phyloP scores from a whole-genome alignment of 1,140 invertebrate species.

The Sogatella furcifera region DNA sequence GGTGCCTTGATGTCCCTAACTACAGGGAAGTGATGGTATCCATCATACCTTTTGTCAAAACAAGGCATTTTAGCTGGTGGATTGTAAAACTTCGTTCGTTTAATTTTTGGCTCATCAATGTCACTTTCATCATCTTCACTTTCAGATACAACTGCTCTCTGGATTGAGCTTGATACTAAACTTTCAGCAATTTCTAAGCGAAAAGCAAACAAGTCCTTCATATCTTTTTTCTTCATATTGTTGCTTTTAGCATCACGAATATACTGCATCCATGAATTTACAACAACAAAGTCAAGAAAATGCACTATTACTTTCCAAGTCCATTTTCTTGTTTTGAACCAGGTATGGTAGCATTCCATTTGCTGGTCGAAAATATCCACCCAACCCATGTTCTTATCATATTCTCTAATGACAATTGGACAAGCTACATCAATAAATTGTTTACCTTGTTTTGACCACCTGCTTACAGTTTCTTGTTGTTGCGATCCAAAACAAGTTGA shows the following conservation, averaged over 20 bases:
- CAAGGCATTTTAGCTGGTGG: too few species aligned
- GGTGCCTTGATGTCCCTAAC: too few species aligned
- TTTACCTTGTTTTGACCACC: conserved; percentile 28
- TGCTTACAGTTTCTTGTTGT: conserved; percentile 11
- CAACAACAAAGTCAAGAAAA: conserved; percentile 24
- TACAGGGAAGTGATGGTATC: too few species aligned
- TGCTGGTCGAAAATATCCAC: conserved; percentile 27
- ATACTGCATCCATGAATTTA: conserved; percentile 26
- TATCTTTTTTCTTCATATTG: conserved; percentile 3
- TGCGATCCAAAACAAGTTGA: conserved; percentile 14
- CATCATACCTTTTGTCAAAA: too few species aligned
- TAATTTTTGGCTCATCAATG: too few species aligned
- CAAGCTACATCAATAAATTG: conserved; percentile 19
- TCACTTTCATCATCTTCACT: too few species aligned
- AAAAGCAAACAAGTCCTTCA: neutral
- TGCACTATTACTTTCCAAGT: conserved; percentile 27
- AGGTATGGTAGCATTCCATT: conserved; percentile 23
- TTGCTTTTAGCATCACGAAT: neutral
- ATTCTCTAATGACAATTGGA: conserved; percentile 23
- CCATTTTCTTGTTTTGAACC: conserved; percentile 26
- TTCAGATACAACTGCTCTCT: too few species aligned
- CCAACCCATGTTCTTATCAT: conserved; percentile 30
- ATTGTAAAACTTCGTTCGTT: too few species aligned
- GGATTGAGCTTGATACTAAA: neutral
- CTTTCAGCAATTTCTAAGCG: neutral